These are phyloP conservation scores for Polypedilum pembai DNA, from an alignment of 1,140 invertebrate species.

Conservation along the genomic window DNA sequence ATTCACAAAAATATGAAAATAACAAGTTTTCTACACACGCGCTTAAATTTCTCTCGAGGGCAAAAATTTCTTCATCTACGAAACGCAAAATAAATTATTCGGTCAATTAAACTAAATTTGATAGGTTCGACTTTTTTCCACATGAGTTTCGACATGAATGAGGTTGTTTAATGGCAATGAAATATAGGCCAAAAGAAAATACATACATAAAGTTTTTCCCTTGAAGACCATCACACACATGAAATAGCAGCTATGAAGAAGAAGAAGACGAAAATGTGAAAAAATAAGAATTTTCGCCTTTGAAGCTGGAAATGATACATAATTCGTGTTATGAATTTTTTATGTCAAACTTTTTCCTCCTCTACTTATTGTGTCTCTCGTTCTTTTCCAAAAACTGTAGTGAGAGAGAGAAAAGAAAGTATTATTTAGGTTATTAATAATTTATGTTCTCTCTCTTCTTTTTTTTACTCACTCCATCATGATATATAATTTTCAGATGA, in stretches of 20 bases:
- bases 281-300: not conserved
- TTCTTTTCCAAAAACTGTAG: not conserved
- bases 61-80: no score
- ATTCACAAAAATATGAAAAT: no score
- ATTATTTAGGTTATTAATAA: slow-evolving; percentile 27
- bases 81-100: slow-evolving; percentile 3
- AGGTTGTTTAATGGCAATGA: not conserved
- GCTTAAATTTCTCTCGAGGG: no score
- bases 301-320: slow-evolving; percentile 23
- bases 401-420: not conserved
- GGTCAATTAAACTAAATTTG: slow-evolving; percentile 25
- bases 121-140: not conserved
- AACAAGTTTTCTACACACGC: no score
- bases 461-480: not conserved
- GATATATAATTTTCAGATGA: not conserved
- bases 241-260: not conserved
- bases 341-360: slow-evolving; percentile 10
- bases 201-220: not conserved
- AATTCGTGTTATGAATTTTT: slow-evolving; percentile 28
- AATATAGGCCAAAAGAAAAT: not conserved
- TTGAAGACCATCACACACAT: not conserved
- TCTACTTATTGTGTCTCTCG: not conserved
- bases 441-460: not conserved
- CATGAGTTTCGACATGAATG: not conserved
- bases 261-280: no score